These are phyloP conservation scores for Bombus huntii DNA, from an alignment of 1,140 invertebrate species.

Conservation along the genomic window DNA sequence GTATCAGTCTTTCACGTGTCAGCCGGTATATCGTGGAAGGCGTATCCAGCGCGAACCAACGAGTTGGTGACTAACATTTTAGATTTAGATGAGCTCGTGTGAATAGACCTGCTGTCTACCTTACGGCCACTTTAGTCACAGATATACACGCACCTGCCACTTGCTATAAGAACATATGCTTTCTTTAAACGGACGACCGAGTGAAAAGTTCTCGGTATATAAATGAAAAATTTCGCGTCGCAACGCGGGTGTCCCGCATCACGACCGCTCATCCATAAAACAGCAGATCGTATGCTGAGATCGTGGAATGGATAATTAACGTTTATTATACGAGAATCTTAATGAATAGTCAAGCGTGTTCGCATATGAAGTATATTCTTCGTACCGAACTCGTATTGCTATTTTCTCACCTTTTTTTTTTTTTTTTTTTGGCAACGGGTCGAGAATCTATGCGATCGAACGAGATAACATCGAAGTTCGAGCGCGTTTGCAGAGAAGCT, in stretches of 20 bases:
- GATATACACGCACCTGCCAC: no score
- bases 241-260: no score
- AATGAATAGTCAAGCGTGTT: neutral
- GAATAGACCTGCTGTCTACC: neutral
- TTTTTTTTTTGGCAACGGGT: neutral
- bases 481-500: neutral
- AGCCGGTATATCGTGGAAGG: neutral
- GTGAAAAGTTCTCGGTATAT: neutral
- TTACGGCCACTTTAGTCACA: neutral
- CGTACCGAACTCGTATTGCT: no score
- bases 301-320: neutral
- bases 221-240: neutral
- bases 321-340: neutral
- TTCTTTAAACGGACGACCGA: neutral
- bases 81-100: neutral
- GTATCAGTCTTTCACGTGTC: slow-evolving; percentile 22
- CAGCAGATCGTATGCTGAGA: neutral
- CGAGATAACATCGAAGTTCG: neutral
- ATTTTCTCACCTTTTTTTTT: neutral
- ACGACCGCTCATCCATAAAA: neutral
- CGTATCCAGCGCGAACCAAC: no score
- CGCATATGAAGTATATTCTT: neutral
- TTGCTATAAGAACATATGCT: neutral
- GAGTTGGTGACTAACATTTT: neutral
- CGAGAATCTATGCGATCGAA: neutral